phyloP scores from a whole-genome alignment of 2,113 vertebrate genomes.

The Myotis lucifugus region DNA sequence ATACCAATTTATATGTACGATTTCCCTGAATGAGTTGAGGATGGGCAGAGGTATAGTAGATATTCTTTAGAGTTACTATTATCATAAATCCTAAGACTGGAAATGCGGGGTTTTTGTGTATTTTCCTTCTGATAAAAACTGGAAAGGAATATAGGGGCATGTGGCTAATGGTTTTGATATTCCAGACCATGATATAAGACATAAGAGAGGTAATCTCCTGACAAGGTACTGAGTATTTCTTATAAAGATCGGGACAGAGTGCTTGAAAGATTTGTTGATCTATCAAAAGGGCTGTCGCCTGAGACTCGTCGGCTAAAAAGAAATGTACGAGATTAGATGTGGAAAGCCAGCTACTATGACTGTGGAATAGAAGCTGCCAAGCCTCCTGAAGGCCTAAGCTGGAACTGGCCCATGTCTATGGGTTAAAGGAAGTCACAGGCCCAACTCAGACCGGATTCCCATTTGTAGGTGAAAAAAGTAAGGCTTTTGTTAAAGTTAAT shows the following conservation, averaged over 20 bases:
- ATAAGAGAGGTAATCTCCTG: not conserved
- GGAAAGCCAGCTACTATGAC: not conserved
- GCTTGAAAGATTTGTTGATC: not conserved
- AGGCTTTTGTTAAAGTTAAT: not conserved
- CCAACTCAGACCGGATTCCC: not conserved
- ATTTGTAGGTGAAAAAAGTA: not conserved
- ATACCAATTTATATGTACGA: not conserved
- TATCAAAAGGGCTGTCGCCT: not conserved
- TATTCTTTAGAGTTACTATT: not conserved
- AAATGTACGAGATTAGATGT: not conserved
- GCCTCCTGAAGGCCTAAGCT: not conserved
- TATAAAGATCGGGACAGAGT: not conserved
- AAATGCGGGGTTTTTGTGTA: not conserved
- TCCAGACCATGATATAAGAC: not conserved
- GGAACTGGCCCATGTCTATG: not conserved
- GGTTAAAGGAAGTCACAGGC: not conserved
- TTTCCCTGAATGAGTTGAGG: not conserved
- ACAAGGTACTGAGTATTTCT: not conserved
- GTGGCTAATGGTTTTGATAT: not conserved
- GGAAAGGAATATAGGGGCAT: not conserved
- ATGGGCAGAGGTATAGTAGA: no score
- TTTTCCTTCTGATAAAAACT: not conserved
- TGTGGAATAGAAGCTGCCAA: not conserved
- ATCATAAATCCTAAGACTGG: not conserved
- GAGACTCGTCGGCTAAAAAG: not conserved